phyloP scores from a whole-genome alignment of 2,113 vertebrate species.

The Daboia siamensis region DNA sequence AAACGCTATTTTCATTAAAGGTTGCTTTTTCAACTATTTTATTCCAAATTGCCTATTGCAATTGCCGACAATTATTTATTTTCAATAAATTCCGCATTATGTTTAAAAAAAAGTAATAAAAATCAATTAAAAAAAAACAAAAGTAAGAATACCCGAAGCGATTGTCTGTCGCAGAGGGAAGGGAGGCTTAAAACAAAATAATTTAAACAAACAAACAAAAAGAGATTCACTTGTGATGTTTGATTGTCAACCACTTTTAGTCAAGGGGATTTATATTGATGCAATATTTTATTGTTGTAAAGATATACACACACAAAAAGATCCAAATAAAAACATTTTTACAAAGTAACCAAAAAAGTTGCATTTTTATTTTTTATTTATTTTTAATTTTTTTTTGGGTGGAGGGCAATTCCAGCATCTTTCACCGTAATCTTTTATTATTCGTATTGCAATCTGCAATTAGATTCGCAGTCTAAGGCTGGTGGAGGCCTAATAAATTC shows the following conservation, averaged over 20 bases:
- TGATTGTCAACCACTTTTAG: slow-evolving; percentile 73
- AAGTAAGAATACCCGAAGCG: slow-evolving; percentile 73
- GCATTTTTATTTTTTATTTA: slow-evolving; percentile 34
- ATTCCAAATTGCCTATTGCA: slow-evolving; percentile 93
- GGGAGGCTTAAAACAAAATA: slow-evolving; percentile 40
- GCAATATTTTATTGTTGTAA: slow-evolving; percentile 80
- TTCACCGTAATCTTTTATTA: background rate
- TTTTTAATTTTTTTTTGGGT: no score
- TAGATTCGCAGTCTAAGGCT: background rate
- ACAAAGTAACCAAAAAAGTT: slow-evolving; percentile 48
- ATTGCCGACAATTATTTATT: slow-evolving; percentile 96
- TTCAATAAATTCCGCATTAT: slow-evolving; percentile 97
- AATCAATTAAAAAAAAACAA: background rate
- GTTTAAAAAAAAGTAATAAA: slow-evolving; percentile 60
- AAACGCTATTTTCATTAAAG: slow-evolving; percentile 97
- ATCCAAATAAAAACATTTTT: slow-evolving; percentile 78
- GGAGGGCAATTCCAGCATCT: background rate
- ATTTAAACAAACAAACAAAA: background rate
- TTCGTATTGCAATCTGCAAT: background rate
- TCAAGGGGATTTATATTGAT: slow-evolving; percentile 73
- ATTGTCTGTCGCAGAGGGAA: slow-evolving; percentile 77
- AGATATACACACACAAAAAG: slow-evolving; percentile 59
- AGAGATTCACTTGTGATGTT: slow-evolving; percentile 76
- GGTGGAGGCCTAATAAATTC: background rate
- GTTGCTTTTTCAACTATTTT: slow-evolving; percentile 94